phyloP scores from a whole-genome alignment of 2,888 invertebrate species.

The Plusia festucae region DNA sequence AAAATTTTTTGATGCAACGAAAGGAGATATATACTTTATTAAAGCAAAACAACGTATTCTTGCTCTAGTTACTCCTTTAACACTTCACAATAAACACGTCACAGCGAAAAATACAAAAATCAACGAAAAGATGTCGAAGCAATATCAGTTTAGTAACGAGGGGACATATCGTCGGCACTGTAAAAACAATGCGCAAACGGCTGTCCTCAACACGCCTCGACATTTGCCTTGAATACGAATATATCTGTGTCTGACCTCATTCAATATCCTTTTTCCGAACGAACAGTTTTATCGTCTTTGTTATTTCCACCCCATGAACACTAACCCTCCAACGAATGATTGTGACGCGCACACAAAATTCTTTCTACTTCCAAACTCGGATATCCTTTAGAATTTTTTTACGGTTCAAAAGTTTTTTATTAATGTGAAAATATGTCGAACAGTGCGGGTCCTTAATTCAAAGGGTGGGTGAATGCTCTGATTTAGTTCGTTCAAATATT shows the following conservation, averaged over 20 bases:
- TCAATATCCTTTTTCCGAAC: slow-evolving; percentile 88
- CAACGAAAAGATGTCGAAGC: slow-evolving; percentile 58
- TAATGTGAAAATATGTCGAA: neutral
- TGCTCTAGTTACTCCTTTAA: neutral
- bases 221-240: slow-evolving; percentile 83
- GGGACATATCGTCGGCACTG: slow-evolving; percentile 68
- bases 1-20: neutral
- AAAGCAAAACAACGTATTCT: neutral
- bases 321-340: slow-evolving; percentile 84
- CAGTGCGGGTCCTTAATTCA: neutral
- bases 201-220: slow-evolving; percentile 79
- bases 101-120: slow-evolving; percentile 55
- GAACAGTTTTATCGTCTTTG: slow-evolving; percentile 88
- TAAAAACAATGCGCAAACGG: slow-evolving; percentile 80
- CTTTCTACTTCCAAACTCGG: slow-evolving; percentile 66
- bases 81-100: slow-evolving; percentile 31
- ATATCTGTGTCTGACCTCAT: slow-evolving; percentile 86
- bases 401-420: slow-evolving; percentile 33
- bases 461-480: neutral
- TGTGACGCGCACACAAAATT: slow-evolving; percentile 82
- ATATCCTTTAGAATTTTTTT: slow-evolving; percentile 30
- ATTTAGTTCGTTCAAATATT: neutral
- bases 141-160: slow-evolving; percentile 70
- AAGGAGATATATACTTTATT: neutral
- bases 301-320: slow-evolving; percentile 87